Conservation (phyloP, 2,888 invertebrate species). For the Podabrus alpinus region DNA sequence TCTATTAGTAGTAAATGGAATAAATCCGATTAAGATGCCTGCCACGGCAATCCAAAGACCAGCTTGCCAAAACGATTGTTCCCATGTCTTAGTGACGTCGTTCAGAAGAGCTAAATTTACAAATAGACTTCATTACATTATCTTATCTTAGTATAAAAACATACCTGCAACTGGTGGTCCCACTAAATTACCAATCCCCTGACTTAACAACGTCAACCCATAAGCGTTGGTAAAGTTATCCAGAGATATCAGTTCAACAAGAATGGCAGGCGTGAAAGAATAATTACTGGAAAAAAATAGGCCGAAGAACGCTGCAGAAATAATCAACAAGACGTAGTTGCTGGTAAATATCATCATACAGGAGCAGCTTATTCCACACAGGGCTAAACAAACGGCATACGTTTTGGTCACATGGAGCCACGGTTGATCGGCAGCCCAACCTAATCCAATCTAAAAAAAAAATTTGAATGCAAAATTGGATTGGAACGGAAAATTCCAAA, state of each 20-base stretch:
- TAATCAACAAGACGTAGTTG: slow-evolving; percentile 51
- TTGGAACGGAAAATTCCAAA: background rate
- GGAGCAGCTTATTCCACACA: slow-evolving; percentile 67
- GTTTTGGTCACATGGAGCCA: slow-evolving; percentile 81
- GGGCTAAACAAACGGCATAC: slow-evolving; percentile 77
- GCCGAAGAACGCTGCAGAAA: slow-evolving; percentile 71
- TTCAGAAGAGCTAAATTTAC: slow-evolving; percentile 60
- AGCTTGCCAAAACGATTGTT: slow-evolving; percentile 78
- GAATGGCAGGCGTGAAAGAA: slow-evolving; percentile 86
- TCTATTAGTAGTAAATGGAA: slow-evolving; percentile 69
- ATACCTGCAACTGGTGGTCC: slow-evolving; percentile 91
- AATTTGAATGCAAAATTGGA: background rate
- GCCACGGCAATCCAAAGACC: slow-evolving; percentile 82
- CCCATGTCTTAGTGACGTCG: slow-evolving; percentile 73
- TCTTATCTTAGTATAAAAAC: background rate
- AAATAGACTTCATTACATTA: background rate
- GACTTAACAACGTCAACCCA: slow-evolving; percentile 84
- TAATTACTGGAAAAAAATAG: slow-evolving; percentile 91
- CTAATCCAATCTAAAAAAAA: slow-evolving; percentile 70
- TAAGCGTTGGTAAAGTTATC: slow-evolving; percentile 93
- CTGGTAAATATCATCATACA: slow-evolving; percentile 58
- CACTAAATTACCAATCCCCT: slow-evolving; percentile 89
- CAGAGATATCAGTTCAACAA: slow-evolving; percentile 85
- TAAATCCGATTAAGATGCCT: slow-evolving; percentile 69
- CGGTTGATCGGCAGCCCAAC: slow-evolving; percentile 87